Percentiles rank a stretch among this genome's conserved stretches.
phyloP scores from a whole-genome alignment of 2,113 vertebrate genomes.

The Upupa epops region DNA sequence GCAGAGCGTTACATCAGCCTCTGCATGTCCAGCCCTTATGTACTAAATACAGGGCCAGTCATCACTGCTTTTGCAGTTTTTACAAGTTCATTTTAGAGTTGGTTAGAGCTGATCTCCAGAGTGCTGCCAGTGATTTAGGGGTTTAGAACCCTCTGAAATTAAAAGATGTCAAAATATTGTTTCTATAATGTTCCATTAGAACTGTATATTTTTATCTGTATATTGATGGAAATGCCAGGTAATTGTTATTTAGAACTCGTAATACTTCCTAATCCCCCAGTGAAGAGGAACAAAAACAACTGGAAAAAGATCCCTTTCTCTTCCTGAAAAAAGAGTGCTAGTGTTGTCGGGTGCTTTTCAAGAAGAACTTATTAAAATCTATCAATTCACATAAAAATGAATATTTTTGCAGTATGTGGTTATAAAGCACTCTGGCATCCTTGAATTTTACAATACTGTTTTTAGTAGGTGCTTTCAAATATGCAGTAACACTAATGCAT shows the following conservation, averaged over 20 bases:
- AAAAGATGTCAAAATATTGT: not conserved
- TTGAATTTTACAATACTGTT: not conserved
- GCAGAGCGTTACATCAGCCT: not conserved
- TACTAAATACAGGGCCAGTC: not conserved
- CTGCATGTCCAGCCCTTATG: not conserved
- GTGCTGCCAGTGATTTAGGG: not conserved
- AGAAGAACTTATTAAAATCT: not conserved
- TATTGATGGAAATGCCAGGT: not conserved
- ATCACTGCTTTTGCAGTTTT: not conserved
- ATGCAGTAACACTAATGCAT: constrained; percentile 3
- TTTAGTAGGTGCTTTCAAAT: constrained; percentile 45
- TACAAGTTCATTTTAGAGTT: not conserved
- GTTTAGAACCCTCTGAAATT: not conserved
- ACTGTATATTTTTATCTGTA: fast-evolving
- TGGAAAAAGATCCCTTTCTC: not conserved
- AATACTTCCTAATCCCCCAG: not conserved
- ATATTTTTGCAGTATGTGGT: constrained; percentile 12
- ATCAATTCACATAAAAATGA: not conserved
- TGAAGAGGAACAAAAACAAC: not conserved
- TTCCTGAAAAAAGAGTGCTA: not conserved
- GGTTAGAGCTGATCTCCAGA: not conserved
- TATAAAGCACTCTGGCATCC: constrained; percentile 14
- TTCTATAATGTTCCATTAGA: not conserved
- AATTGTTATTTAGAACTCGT: not conserved
- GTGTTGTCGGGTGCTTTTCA: not conserved